phyloP scores from a whole-genome alignment of 2,113 vertebrate genomes.

The Charadrius vociferus region DNA sequence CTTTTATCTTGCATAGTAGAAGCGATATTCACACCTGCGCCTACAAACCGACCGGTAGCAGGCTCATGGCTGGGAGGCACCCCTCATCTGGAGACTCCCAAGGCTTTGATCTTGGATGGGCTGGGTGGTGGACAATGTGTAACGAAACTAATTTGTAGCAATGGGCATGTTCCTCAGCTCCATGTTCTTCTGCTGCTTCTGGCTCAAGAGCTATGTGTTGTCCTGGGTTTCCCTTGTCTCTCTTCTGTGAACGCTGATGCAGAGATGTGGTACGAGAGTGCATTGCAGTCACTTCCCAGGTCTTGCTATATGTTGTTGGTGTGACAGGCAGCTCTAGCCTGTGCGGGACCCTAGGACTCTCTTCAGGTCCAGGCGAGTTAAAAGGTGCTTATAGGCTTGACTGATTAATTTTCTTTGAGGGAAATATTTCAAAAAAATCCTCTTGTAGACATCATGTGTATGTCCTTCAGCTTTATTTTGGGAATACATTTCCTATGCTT shows the following conservation, averaged over 20 bases:
- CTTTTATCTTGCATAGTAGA: neutral
- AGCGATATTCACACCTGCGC: neutral
- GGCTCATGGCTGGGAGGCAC: neutral
- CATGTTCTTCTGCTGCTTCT: neutral
- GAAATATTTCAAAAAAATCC: neutral
- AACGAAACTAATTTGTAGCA: neutral
- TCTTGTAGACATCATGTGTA: too few species aligned
- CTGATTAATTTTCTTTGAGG: neutral
- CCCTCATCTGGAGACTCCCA: neutral
- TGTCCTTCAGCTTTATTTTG: neutral
- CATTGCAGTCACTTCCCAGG: neutral
- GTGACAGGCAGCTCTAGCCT: neutral
- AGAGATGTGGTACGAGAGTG: neutral
- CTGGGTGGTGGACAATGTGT: neutral
- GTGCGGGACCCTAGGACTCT: neutral
- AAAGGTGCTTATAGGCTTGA: neutral
- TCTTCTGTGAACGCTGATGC: neutral
- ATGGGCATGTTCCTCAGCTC: neutral
- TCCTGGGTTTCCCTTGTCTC: neutral
- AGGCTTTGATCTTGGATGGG: neutral
- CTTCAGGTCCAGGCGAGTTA: neutral
- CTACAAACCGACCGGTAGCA: neutral
- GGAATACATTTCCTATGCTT: neutral
- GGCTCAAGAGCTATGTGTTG: neutral
- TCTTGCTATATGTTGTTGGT: neutral